These are phyloP conservation scores for Chrysomela aeneicollis DNA, from an alignment of 2,888 invertebrate species.

Conservation along the genomic window DNA sequence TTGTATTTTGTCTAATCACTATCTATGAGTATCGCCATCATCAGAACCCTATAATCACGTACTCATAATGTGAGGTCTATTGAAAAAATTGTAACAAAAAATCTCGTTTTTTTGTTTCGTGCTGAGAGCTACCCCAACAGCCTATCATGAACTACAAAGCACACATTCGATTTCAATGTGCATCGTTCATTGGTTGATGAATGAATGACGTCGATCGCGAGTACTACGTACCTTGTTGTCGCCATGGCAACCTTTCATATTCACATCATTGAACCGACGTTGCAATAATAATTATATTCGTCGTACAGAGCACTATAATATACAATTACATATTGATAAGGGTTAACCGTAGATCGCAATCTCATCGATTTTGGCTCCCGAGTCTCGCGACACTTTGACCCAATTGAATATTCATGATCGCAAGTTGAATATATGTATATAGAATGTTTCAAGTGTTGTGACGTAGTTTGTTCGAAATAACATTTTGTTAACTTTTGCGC, in stretches of 20 bases:
- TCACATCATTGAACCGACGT: constrained; percentile 27
- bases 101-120: too few relatives aligned
- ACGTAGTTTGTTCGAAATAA: neutral
- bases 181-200: constrained; percentile 13
- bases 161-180: neutral
- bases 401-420: constrained; percentile 21
- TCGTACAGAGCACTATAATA: constrained; percentile 25
- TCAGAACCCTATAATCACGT: too few relatives aligned
- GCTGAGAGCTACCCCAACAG: too few relatives aligned
- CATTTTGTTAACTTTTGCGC: too few relatives aligned
- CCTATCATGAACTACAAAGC: too few relatives aligned
- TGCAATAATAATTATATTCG: constrained; percentile 22
- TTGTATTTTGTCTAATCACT: too few relatives aligned
- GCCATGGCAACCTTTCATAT: constrained; percentile 16
- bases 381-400: constrained; percentile 19
- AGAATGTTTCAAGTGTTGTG: neutral
- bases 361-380: constrained; percentile 27
- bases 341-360: constrained; percentile 19
- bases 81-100: too few relatives aligned
- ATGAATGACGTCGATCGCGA: constrained; percentile 27
- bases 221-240: constrained; percentile 28
- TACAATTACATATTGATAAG: constrained; percentile 28
- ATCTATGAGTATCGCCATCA: too few relatives aligned
- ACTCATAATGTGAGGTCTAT: too few relatives aligned
- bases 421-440: constrained; percentile 1